Evolutionary conservation across 1,140 invertebrate species (phyloP).

Genomic region (Bombus terrestris): DNA sequence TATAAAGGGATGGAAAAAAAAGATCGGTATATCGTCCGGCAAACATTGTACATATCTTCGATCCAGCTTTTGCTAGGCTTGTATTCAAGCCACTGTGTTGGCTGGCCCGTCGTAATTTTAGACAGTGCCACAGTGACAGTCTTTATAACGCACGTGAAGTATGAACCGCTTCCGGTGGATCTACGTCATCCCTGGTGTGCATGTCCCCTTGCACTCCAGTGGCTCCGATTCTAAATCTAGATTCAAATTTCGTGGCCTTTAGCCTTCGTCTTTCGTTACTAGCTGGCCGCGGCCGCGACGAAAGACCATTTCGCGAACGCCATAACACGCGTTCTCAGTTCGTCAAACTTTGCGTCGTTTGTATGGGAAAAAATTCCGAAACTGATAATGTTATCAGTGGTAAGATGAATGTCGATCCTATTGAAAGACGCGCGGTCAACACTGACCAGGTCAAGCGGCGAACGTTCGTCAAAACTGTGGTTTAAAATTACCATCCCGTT

Average conservation of each 20-base stretch:
- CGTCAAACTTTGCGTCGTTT: too few species aligned
- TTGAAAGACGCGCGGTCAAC: too few species aligned
- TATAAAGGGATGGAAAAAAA: background rate
- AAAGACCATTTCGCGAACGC: conserved; percentile 18
- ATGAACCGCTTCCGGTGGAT: conserved; percentile 71
- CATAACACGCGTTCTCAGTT: too few species aligned
- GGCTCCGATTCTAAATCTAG: conserved; percentile 70
- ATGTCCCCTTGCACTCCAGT: conserved; percentile 68
- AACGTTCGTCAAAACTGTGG: too few species aligned
- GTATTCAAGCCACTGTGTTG: conserved; percentile 52
- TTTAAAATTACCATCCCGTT: too few species aligned
- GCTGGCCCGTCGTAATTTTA: conserved; percentile 67
- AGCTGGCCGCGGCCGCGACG: conserved; percentile 9
- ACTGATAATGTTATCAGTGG: too few species aligned
- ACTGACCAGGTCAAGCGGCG: too few species aligned
- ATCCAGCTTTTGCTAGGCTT: conserved; percentile 28
- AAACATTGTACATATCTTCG: conserved; percentile 29
- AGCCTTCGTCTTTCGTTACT: conserved; percentile 56
- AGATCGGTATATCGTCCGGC: background rate
- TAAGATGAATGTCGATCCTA: too few species aligned
- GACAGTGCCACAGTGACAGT: conserved; percentile 70
- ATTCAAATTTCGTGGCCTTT: conserved; percentile 69
- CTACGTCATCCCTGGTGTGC: conserved; percentile 64
- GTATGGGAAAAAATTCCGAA: too few species aligned
- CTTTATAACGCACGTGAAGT: conserved; percentile 71